Base-by-base conservation (phyloP, 92 coral and sea anemone genomes). In the Umimayanthus kanabou region DNA sequence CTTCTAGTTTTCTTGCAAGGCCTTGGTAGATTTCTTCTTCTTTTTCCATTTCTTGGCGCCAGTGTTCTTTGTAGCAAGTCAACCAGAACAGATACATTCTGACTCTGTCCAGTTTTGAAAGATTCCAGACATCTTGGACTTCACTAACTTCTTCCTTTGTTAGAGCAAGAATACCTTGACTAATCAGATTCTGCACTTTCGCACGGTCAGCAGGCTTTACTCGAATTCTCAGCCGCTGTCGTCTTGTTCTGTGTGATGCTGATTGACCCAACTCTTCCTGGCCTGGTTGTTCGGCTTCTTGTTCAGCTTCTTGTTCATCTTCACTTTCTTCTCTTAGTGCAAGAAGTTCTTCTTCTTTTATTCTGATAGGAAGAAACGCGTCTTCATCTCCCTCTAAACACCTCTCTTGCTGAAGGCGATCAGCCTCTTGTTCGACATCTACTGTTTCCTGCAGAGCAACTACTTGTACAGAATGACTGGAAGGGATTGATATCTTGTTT, bases 351-450 rank as follows among this genome's bases (percentile, higher is more conserved):
- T 69, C 28, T 5, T 69, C 64, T 43, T 14, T 10, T 15, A 26
- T 50, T 67, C 28, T 61, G 28, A 90, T 86, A 20, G 92, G 90
- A 39, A 76, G 55, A 61, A 86, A 90, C 69, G 88, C 92, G 74
- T 88, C 86, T 49, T 88, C 93, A 2, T 91, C 91, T 14, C 91
- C 89, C 25, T 78, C 82, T 29, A 88, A 49, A 39, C 82, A 85
- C 61, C 93, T 88, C 23, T 91, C 89, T 50, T 84, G 26, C 37
- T 79, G 89, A 58, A 88, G 29, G 55, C 81, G 87, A 39, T 84
- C 91, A 58, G 89, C 92, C 47, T 90, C 92, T 57, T 86, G 76
- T 16, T 88, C 93, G 55, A 84, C 43, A 6, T 33, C 87, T 22
- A 88, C 88, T 13, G 89, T 91, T 37, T 88, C 91, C 39, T 79